phyloP scores from a whole-genome alignment of 30 jellyfish, hydroid and myxozoan genomes.

The Hydractinia symbiolongicarpus region DNA sequence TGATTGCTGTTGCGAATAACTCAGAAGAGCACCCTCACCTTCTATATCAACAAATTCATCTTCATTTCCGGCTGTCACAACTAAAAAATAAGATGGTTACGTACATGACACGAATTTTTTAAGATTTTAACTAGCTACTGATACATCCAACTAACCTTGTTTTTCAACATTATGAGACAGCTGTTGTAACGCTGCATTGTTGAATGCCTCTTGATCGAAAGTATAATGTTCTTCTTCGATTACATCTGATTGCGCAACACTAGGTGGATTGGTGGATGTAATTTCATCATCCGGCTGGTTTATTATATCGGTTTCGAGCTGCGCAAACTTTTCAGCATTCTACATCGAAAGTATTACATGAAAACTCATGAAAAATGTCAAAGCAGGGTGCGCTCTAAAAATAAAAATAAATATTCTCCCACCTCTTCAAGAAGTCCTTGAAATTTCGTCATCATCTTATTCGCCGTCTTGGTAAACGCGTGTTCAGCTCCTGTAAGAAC shows the following conservation, averaged over 20 bases:
- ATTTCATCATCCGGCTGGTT: conserved; percentile 33
- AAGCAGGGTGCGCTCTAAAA: neutral
- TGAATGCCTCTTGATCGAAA: conserved; percentile 3
- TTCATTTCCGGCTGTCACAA: conserved; percentile 48
- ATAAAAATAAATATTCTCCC: neutral
- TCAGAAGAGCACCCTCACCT: conserved; percentile 27
- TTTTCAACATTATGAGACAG: neutral
- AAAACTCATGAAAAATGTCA: neutral
- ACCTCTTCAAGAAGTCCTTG: conserved; percentile 53
- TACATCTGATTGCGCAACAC: conserved; percentile 26
- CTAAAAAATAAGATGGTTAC: conserved; percentile 9
- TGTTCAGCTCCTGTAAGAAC: conserved; percentile 76
- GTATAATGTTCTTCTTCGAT: conserved; percentile 19
- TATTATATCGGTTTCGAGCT: conserved; percentile 40
- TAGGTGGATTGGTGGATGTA: conserved; percentile 23
- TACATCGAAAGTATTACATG: neutral
- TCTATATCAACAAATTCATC: conserved; percentile 62
- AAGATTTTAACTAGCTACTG: neutral
- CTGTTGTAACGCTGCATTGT: conserved; percentile 11
- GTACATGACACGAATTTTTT: neutral
- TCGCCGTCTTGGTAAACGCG: conserved; percentile 84
- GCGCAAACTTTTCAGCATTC: conserved; percentile 44
- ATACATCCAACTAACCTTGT: neutral
- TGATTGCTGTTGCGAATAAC: neutral
- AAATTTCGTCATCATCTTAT: conserved; percentile 53